A percentile compares a stretch with the other conserved stretches of the same genome.
These are phyloP conservation scores for Heliconius erato DNA, from an alignment of 2,888 invertebrate species.

Conservation along the genomic window DNA sequence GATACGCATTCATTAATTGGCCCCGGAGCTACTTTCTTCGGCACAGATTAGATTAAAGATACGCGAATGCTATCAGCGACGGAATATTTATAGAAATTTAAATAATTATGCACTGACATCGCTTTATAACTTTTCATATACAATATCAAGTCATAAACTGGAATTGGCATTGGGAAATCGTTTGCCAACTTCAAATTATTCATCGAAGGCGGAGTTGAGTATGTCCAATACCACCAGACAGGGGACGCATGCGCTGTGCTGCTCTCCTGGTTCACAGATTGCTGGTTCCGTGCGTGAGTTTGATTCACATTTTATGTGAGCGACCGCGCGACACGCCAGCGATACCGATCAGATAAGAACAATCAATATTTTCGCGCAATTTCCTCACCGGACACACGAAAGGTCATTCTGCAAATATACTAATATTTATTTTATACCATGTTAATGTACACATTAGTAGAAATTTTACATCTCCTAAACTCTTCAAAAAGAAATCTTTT, in stretches of 20 bases:
- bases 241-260: constrained; percentile 76
- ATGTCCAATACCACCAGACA: constrained; percentile 70
- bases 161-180: constrained; percentile 56
- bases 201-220: constrained; percentile 74
- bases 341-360: constrained; percentile 64
- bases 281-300: constrained; percentile 65
- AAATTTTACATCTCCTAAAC: not conserved
- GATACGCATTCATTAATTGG: constrained; percentile 52
- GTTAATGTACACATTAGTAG: not conserved
- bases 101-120: constrained; percentile 16
- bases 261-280: constrained; percentile 38
- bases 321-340: constrained; percentile 72
- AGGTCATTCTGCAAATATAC: constrained; percentile 67
- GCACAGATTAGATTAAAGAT: constrained; percentile 43
- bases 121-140: constrained; percentile 8
- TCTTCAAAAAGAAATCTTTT: not conserved
- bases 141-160: constrained; percentile 24
- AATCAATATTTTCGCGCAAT: constrained; percentile 82
- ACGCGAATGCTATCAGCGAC: constrained; percentile 38
- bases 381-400: constrained; percentile 76
- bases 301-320: constrained; percentile 70
- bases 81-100: constrained; percentile 27
- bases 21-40: constrained; percentile 48
- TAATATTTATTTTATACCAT: not conserved
- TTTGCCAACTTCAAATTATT: constrained; percentile 65